Conservation (phyloP, 23 tunicate genomes). For the Diplosoma virens region DNA sequence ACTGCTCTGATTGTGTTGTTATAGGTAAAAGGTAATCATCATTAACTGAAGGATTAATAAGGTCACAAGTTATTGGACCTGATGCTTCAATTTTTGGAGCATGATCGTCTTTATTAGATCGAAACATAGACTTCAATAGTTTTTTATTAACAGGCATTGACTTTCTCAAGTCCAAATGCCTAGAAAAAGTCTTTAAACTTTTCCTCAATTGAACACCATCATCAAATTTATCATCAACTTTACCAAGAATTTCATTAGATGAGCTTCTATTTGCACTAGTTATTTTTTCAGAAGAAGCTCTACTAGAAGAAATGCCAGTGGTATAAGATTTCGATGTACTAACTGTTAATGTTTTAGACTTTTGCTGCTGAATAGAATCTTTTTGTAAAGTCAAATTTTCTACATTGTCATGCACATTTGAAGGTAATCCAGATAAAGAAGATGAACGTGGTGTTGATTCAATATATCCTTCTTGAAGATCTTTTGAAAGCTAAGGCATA, state of each 20-base stretch:
- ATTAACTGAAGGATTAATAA: conserved; percentile 9
- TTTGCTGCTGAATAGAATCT: too few relatives aligned
- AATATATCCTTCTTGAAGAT: too few relatives aligned
- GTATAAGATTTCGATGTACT: too few relatives aligned
- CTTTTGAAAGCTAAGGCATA: too few relatives aligned
- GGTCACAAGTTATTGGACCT: conserved; percentile 29
- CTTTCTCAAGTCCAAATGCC: background rate
- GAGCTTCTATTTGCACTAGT: background rate
- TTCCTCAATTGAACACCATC: background rate
- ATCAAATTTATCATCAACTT: background rate
- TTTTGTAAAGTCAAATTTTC: too few relatives aligned
- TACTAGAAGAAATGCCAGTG: too few relatives aligned
- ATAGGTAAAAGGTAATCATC: conserved; percentile 26
- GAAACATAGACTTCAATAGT: conserved; percentile 16
- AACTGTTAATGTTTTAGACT: too few relatives aligned
- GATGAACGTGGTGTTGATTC: too few relatives aligned
- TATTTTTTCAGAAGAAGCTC: background rate
- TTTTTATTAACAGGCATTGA: conserved; percentile 16
- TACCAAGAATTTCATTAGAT: background rate
- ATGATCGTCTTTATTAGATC: conserved; percentile 12
- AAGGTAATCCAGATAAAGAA: too few relatives aligned
- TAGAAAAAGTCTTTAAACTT: background rate
- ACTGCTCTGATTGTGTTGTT: background rate
- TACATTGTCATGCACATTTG: too few relatives aligned
- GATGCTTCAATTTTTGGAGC: conserved; percentile 22